Evolutionary conservation across 1,140 invertebrate species (phyloP).

Genomic region (Drosophila repleta): DNA sequence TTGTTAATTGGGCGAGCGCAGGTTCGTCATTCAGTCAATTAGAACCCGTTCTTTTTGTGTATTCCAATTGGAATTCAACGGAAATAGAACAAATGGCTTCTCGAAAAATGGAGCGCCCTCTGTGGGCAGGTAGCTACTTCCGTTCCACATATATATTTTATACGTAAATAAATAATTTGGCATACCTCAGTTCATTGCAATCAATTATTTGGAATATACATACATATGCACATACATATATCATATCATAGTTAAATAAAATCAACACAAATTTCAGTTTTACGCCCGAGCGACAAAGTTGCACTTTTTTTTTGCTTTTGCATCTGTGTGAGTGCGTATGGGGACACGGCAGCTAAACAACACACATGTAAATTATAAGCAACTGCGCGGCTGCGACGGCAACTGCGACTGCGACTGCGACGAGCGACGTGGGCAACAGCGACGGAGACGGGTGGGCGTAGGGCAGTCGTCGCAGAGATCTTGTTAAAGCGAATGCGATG

Average conservation of each 20-base stretch:
- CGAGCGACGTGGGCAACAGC: conserved; percentile 37
- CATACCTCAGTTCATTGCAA: conserved; percentile 31
- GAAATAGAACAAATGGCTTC: conserved; percentile 47
- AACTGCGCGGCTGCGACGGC: conserved; percentile 34
- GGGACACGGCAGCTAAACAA: conserved; percentile 5
- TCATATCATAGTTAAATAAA: background rate
- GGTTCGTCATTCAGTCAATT: conserved; percentile 55
- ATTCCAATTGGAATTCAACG: conserved; percentile 43
- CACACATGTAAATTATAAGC: conserved; percentile 36
- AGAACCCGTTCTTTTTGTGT: conserved; percentile 39
- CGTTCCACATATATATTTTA: conserved; percentile 12
- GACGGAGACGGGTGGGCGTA: conserved; percentile 40
- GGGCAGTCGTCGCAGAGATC: conserved; percentile 47
- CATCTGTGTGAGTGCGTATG: conserved; percentile 8
- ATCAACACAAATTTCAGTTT: conserved; percentile 25
- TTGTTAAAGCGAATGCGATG: conserved; percentile 54
- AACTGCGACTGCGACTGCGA: conserved; percentile 38
- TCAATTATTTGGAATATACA: conserved; percentile 31
- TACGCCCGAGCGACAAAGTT: conserved; percentile 25
- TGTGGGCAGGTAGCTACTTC: conserved; percentile 43
- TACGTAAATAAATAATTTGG: conserved; percentile 27
- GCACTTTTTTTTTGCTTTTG: conserved; percentile 25
- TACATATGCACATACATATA: background rate
- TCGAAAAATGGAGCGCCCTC: conserved; percentile 37
- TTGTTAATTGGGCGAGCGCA: conserved; percentile 70